Percentiles rank a stretch among this genome's conserved stretches.
These are phyloP conservation scores for Vimba vimba DNA, from an alignment of 2,113 vertebrate genomes.

Conservation along the genomic window DNA sequence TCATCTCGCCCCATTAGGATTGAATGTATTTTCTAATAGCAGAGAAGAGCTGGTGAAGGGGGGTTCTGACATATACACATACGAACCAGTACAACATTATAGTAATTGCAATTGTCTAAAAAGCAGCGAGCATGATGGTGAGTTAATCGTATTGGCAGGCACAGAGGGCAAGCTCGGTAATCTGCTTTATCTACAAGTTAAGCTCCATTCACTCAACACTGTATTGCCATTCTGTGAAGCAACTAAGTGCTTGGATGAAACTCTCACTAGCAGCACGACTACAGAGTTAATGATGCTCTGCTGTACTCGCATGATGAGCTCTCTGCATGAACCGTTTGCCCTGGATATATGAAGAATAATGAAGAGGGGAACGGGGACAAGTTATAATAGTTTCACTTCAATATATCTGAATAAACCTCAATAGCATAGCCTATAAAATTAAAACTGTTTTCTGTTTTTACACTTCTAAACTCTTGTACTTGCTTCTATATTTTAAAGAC, in stretches of 20 bases:
- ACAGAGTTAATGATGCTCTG: conserved; percentile 9
- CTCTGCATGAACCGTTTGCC: background rate
- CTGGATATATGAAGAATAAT: background rate
- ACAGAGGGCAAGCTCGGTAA: conserved; percentile 62
- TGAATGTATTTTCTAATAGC: conserved; percentile 66
- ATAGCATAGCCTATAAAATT: no score
- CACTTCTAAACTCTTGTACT: no score
- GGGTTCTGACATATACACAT: conserved; percentile 20
- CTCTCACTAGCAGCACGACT: conserved; percentile 22
- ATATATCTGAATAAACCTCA: background rate
- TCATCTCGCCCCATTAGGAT: conserved; percentile 49
- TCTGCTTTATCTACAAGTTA: conserved; percentile 64
- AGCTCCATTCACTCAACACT: conserved; percentile 56
- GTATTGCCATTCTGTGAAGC: conserved; percentile 19
- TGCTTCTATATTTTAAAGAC: no score
- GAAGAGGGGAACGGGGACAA: background rate
- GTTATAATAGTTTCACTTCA: background rate
- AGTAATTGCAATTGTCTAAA: conserved; percentile 72
- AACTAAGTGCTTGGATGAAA: conserved; percentile 34
- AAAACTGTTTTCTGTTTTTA: no score
- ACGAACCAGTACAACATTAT: conserved; percentile 64
- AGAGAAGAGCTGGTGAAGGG: conserved; percentile 44
- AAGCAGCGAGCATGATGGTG: conserved; percentile 56
- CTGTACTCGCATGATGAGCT: background rate
- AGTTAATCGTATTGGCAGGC: conserved; percentile 66